Evolutionary conservation across 2,888 invertebrate genomes (phyloP), one percentile per base, ranked within the genome.

Genomic region (Tetropium fuscum): DNA sequence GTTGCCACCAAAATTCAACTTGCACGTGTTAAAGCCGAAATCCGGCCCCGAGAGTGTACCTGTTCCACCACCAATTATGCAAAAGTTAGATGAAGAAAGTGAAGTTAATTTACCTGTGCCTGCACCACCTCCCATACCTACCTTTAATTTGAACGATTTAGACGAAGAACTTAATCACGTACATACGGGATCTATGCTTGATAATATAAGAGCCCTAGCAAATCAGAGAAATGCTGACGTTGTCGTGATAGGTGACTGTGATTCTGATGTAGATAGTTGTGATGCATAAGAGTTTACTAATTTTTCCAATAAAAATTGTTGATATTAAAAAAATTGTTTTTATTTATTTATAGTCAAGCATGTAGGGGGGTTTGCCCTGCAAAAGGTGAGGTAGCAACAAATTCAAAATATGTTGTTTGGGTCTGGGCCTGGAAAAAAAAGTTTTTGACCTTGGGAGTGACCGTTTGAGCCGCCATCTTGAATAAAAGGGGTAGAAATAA

Each of bases 141-240:
- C 13, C 10, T 58, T 60, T 10, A 38, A 30, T 25, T 40, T 59
- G 43, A 13, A 22, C 20, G 34, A 59, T 27, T 34, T 59, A 10
- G 38, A 57, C 16, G 34, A 61, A 13, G 44, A 57, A 13, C n/a
- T 20, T 36, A 27, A 16, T 13, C 43, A 16, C 11, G 41, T 34
- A 10, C 47, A 57, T 16, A 11, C 53, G 3, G 63, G 53, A 34
- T 62, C 62, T 18, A 63, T 73, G 58, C 41, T 72, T 36, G 70
- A 71, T 4, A 64, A 61, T 57, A 70, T 73, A 19, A 68, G 58
- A 45, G 43, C 57, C 5, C 64, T 73, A 3, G 71, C 73, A 8
- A 61, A 58, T 22, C 73, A 73, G 38, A 43, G 68, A 11, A 27
- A 63, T 41, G 30, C 53, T 1, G 25, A 61, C 8, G 73, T 71